Evolutionary conservation across 2,888 invertebrate species (phyloP), one percentile per base, ranked within the genome.

Genomic region (Nemurella pictetii): DNA sequence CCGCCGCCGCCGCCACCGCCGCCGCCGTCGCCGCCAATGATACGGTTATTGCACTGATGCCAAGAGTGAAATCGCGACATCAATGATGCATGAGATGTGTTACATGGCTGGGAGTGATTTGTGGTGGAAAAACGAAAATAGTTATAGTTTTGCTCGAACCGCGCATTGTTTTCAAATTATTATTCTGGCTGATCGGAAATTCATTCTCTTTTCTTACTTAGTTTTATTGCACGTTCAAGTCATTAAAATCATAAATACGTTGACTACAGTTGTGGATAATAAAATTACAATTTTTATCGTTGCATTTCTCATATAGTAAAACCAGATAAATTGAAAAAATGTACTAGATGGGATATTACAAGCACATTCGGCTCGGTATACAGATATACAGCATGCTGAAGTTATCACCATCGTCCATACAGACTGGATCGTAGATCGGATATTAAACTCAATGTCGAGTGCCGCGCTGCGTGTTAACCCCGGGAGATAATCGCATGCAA

Each of bases 21-120:
- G 32, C 72, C 5, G 82, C 82, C 36, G n/a, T 5, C n/a, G n/a
- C n/a, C n/a, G n/a, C 72, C 55, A 20, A 26, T 55, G 82, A 82
- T 82, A 82, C 82, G 82, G 82, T 55, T 82, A 55, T 72, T 82
- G 82, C 82, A 82, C 82, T 26, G 27, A 27, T 55, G 72, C 9
- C 27, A 28, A 55, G 82, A 82, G 78, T 2, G 82, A 82, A 82
- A 82, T 82, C 82, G 55, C 82, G 29, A 26, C 82, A 82, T 72
- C 72, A 82, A 72, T 82, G 82, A 82, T 82, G 82, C 82, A 82
- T 82, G 82, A 82, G 82, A 82, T 55, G 26, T 55, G 75, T 20
- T 55, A 55, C 55, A 55, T 55, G 55, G 15, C 55, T 55, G 26
- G 12, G 28, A 75, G 12, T 75, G 75, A 75, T 20, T 75, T 55